Percentiles rank a stretch among this genome's conserved stretches.
phyloP scores from a whole-genome alignment of 1,140 invertebrate species.

The Hyphantria cunea region DNA sequence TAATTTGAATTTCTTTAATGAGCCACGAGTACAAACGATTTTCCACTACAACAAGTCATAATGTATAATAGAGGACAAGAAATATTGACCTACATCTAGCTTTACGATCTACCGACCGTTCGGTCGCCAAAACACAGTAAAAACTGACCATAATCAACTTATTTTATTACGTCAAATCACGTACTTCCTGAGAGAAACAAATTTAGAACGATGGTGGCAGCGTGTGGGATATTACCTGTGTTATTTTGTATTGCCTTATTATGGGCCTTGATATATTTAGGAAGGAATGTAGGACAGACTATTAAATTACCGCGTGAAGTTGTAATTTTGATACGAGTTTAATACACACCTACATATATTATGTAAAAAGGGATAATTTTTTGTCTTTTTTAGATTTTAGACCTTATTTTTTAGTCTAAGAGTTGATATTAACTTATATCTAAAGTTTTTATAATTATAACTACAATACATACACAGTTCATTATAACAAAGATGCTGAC shows the following conservation, averaged over 20 bases:
- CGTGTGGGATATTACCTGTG: background rate
- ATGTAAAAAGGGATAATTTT: too few relatives aligned
- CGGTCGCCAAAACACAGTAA: constrained; percentile 18
- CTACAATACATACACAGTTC: too few relatives aligned
- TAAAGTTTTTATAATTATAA: too few relatives aligned
- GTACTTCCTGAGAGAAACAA: constrained; percentile 24
- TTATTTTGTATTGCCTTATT: background rate
- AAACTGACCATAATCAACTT: constrained; percentile 29
- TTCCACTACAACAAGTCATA: constrained; percentile 69
- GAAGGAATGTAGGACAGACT: background rate
- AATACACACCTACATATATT: too few relatives aligned
- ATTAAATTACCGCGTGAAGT: background rate
- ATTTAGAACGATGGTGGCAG: constrained; percentile 15
- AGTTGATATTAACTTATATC: too few relatives aligned
- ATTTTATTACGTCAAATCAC: constrained; percentile 44
- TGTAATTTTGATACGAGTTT: too few relatives aligned
- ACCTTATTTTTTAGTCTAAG: too few relatives aligned
- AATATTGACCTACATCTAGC: constrained; percentile 60
- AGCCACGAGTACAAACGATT: constrained; percentile 70
- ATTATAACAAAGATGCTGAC: too few relatives aligned
- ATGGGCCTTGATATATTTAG: background rate
- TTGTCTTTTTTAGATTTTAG: too few relatives aligned
- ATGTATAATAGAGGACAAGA: constrained; percentile 75
- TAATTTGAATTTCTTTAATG: constrained; percentile 73
- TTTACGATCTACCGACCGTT: constrained; percentile 10